phyloP scores from a whole-genome alignment of 2,888 invertebrate genomes.

The Paralinhomoeus sp. region DNA sequence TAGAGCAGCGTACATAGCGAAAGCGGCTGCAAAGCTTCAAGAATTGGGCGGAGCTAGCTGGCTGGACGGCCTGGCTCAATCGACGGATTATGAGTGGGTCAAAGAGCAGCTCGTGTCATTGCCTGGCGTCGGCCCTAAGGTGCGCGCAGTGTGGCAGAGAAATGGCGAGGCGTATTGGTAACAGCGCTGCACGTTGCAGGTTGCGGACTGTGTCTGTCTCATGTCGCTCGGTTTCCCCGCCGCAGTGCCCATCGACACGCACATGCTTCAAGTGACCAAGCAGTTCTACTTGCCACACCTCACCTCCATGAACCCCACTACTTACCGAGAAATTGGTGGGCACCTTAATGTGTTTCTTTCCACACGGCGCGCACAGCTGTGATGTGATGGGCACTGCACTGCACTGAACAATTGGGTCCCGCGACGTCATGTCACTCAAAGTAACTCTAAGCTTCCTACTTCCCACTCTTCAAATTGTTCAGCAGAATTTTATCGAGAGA shows the following conservation, averaged over 20 bases:
- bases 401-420: no score
- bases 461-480: no score
- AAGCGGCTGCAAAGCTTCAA: constrained; percentile 36
- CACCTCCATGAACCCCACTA: constrained; percentile 46
- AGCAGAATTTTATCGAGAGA: constrained; percentile 13
- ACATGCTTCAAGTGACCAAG: constrained; percentile 66
- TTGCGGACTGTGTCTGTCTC: constrained; percentile 86
- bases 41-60: constrained; percentile 45
- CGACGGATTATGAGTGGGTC: constrained; percentile 42
- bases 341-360: no score
- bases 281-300: constrained; percentile 9
- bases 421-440: no score
- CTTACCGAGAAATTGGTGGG: constrained; percentile 64
- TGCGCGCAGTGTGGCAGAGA: no score
- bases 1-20: constrained; percentile 62
- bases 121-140: constrained; percentile 79
- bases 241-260: constrained; percentile 82
- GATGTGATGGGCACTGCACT: no score
- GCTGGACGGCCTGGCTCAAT: constrained; percentile 43
- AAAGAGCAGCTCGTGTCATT: constrained; percentile 48
- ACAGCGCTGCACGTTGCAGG: constrained; percentile 33
- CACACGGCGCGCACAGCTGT: no score
- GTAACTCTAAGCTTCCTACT: no score
- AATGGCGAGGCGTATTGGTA: no score
- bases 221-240: constrained; percentile 75